Evolutionary conservation across 2,888 invertebrate genomes (phyloP).

Genomic region (Diarsia mendica): DNA sequence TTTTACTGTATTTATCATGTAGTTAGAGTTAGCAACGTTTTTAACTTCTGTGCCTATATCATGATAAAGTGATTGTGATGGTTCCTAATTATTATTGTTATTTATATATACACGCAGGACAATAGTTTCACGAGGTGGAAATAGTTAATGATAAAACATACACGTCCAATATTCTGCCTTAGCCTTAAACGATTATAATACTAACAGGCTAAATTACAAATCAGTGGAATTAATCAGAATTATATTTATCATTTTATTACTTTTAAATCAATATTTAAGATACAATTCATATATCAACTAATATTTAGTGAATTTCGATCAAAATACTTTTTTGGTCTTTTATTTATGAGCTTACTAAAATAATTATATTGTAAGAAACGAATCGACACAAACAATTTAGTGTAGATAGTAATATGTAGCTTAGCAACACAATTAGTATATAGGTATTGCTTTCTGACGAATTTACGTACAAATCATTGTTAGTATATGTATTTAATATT

Average conservation of each 20-base stretch:
- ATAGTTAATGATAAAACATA: neutral
- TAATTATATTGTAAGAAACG: constrained; percentile 46
- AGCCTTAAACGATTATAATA: neutral
- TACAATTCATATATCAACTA: neutral
- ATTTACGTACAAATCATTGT: constrained; percentile 52
- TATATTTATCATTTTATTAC: too few relatives aligned
- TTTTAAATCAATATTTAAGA: neutral
- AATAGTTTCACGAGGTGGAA: neutral
- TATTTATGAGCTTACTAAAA: constrained; percentile 23
- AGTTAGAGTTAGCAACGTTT: neutral
- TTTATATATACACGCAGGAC: neutral
- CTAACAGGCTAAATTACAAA: neutral
- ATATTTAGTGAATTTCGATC: neutral
- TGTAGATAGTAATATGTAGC: constrained; percentile 28
- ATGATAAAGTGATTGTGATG: constrained; percentile 12
- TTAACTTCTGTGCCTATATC: neutral
- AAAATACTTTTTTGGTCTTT: neutral
- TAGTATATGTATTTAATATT: constrained; percentile 39
- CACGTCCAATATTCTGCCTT: constrained; percentile 3
- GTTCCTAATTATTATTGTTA: constrained; percentile 24
- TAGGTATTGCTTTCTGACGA: constrained; percentile 34
- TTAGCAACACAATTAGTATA: constrained; percentile 24
- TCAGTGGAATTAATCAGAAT: neutral
- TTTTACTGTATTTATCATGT: neutral
- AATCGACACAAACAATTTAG: constrained; percentile 42